phyloP scores from a whole-genome alignment of 2,797 vertebrate genomes.

The Buphagus erythrorhynchus region DNA sequence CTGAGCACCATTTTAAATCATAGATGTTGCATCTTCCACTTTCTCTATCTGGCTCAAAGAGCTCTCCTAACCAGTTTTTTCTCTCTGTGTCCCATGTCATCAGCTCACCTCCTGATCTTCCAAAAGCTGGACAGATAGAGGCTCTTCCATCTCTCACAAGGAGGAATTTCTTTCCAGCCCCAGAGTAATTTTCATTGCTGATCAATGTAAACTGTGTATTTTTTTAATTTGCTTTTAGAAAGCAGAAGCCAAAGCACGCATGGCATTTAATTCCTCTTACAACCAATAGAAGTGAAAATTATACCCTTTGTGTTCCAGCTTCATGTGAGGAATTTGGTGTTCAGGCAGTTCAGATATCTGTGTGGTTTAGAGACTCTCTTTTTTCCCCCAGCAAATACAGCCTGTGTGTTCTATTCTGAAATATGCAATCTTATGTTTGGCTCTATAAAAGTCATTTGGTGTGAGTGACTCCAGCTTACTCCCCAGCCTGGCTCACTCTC shows the following conservation, averaged over 20 bases:
- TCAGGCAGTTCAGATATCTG: not conserved
- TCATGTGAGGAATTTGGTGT: not conserved
- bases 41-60: not conserved
- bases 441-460: not conserved
- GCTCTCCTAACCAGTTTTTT: not conserved
- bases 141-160: not conserved
- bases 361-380: not conserved
- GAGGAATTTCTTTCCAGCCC: not conserved
- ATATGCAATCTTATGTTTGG: not conserved
- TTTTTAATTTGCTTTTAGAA: not conserved
- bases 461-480: not conserved
- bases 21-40: not conserved
- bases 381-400: not conserved
- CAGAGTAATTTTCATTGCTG: not conserved
- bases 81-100: not conserved
- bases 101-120: not conserved
- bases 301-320: not conserved
- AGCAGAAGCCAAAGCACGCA: fast-evolving
- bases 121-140: not conserved
- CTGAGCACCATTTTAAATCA: not conserved
- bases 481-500: not conserved
- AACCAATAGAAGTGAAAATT: not conserved
- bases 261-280: not conserved
- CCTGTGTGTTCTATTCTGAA: not conserved
- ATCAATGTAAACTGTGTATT: not conserved